phyloP scores from a whole-genome alignment of 2,113 vertebrate species.

The Taxidea taxus region DNA sequence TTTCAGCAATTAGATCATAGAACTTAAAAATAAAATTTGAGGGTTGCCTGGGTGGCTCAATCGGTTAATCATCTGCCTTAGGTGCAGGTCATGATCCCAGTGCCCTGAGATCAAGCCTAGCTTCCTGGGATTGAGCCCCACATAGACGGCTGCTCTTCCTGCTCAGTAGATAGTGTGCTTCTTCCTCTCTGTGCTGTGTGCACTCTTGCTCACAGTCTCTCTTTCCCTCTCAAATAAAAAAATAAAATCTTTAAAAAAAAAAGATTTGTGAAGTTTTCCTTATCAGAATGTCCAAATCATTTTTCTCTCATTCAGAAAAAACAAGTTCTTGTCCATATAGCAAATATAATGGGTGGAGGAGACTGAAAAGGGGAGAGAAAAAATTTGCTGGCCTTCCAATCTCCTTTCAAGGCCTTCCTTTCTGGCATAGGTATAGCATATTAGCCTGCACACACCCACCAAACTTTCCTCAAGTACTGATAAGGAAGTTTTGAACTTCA shows the following conservation, averaged over 20 bases:
- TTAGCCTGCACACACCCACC: neutral
- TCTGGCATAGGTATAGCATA: neutral
- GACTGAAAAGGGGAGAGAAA: slow-evolving; percentile 27
- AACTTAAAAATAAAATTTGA: neutral
- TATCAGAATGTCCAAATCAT: neutral
- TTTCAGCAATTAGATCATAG: neutral
- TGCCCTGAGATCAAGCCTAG: neutral
- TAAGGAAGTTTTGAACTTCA: slow-evolving; percentile 27
- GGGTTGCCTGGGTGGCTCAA: neutral
- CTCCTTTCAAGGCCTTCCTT: slow-evolving; percentile 29
- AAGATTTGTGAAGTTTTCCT: neutral
- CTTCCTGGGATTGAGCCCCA: neutral
- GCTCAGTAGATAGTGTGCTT: neutral
- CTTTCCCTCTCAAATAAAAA: neutral
- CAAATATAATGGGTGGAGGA: neutral
- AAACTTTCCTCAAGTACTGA: neutral
- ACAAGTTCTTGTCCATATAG: neutral
- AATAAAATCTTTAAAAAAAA: neutral
- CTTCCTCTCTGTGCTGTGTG: neutral
- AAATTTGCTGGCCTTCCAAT: slow-evolving; percentile 46
- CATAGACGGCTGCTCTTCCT: no score
- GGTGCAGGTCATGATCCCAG: neutral
- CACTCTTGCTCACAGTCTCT: neutral
- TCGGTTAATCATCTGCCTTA: neutral
- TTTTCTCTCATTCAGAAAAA: slow-evolving; percentile 21